Percentiles rank a stretch among this genome's conserved stretches.
phyloP scores from a whole-genome alignment of 2,797 vertebrate genomes.

The Pipistrellus pygmaeus region DNA sequence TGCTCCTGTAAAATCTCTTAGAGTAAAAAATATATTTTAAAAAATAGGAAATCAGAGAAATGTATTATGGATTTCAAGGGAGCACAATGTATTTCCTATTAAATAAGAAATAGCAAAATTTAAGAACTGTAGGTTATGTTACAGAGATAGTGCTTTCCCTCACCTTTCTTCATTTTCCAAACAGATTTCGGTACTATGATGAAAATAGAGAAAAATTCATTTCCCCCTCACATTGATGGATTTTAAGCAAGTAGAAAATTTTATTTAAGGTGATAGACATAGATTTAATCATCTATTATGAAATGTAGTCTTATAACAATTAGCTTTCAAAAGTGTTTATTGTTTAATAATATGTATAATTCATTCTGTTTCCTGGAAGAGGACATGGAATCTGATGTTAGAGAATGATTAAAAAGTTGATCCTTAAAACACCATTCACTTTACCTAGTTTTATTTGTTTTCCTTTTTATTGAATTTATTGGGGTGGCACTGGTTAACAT shows the following conservation, averaged over 20 bases:
- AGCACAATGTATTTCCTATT: not conserved
- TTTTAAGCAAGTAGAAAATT: not conserved
- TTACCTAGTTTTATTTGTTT: not conserved
- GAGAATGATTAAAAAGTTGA: constrained; percentile 54
- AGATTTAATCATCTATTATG: not conserved
- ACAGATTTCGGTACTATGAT: not conserved
- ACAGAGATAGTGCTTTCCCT: not conserved
- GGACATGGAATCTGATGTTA: not conserved
- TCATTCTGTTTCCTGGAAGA: not conserved
- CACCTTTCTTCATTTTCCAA: not conserved
- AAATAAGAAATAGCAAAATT: not conserved
- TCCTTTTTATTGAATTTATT: not conserved
- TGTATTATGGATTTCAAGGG: not conserved
- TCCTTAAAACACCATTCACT: not conserved
- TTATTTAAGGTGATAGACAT: not conserved
- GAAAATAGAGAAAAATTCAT: not conserved
- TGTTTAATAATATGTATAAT: not conserved
- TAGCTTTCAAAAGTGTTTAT: constrained; percentile 6
- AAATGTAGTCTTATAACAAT: constrained; percentile 1
- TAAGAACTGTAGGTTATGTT: not conserved
- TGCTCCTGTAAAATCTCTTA: not conserved
- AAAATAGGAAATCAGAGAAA: not conserved
- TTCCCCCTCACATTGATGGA: not conserved
- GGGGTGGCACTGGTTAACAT: not conserved
- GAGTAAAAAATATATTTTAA: not conserved